phyloP scores from a whole-genome alignment of 2,113 vertebrate genomes.

The Symphodus melops region DNA sequence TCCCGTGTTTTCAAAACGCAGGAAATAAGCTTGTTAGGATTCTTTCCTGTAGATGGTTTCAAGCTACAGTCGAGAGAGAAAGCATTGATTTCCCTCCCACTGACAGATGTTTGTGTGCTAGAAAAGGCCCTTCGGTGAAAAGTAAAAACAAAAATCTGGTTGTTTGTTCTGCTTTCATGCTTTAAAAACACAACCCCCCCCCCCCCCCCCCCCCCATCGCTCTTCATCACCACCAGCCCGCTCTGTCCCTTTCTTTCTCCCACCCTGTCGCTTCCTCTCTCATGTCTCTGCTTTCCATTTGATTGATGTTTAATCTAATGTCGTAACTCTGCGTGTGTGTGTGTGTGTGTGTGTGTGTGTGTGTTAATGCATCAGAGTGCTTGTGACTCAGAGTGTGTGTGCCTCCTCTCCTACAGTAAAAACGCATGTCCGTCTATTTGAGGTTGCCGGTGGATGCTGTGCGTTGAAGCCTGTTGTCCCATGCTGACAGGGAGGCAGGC shows the following conservation, averaged over 20 bases:
- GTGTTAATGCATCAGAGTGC: constrained; percentile 12
- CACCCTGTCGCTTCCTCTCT: constrained; percentile 2
- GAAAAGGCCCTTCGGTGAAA: constrained; percentile 54
- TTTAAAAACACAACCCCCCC: constrained; percentile 1
- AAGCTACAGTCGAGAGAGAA: neutral
- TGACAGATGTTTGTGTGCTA: constrained; percentile 62
- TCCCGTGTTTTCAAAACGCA: constrained; percentile 10
- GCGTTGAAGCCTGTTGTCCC: constrained; percentile 43
- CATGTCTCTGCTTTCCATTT: constrained; percentile 38
- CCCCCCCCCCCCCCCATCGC: neutral
- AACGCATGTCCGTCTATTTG: constrained; percentile 23
- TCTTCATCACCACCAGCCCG: neutral
- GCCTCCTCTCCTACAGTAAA: neutral
- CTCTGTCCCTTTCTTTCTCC: neutral
- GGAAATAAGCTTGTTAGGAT: constrained; percentile 18
- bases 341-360: constrained; percentile 7
- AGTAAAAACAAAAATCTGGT: constrained; percentile 49
- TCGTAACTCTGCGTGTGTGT: constrained; percentile 15
- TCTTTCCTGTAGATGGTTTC: constrained; percentile 16
- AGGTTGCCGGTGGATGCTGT: constrained; percentile 43
- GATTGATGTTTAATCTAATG: constrained; percentile 45
- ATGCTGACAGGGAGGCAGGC: constrained; percentile 2
- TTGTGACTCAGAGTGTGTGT: constrained; percentile 16
- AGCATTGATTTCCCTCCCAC: constrained; percentile 49
- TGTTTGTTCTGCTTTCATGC: constrained; percentile 58